Conservation (phyloP, 2,113 vertebrate species). For the Microcebus jonahi region DNA sequence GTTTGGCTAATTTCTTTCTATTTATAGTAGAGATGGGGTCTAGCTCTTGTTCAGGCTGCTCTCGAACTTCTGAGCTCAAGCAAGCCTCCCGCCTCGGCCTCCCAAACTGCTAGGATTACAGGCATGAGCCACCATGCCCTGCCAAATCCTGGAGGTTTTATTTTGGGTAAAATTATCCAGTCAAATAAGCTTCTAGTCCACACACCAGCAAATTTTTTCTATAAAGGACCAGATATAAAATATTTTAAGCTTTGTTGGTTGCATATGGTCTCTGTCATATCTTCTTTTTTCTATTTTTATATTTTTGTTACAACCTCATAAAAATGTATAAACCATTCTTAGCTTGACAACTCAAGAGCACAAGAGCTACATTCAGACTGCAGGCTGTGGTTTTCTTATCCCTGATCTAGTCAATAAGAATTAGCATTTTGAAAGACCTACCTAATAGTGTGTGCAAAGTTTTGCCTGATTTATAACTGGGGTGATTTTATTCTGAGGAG, state of each 20-base stretch:
- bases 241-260: neutral
- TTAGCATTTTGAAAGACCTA: neutral
- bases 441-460: neutral
- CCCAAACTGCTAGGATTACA: too few relatives aligned
- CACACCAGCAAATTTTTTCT: neutral
- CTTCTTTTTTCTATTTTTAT: neutral
- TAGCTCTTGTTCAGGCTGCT: too few relatives aligned
- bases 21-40: too few relatives aligned
- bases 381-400: neutral
- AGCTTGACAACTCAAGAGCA: neutral
- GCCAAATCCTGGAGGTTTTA: neutral
- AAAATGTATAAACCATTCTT: neutral
- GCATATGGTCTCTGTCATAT: neutral
- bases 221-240: neutral
- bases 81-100: too few relatives aligned
- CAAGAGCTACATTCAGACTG: neutral
- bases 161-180: conserved; percentile 5
- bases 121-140: too few relatives aligned
- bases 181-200: neutral
- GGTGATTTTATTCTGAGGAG: neutral
- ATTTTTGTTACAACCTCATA: neutral
- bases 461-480: neutral
- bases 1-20: too few relatives aligned
- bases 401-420: neutral
- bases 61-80: too few relatives aligned